Evolutionary conservation across 1,140 invertebrate genomes (phyloP).

Genomic region (Trinorchestia longiramus): DNA sequence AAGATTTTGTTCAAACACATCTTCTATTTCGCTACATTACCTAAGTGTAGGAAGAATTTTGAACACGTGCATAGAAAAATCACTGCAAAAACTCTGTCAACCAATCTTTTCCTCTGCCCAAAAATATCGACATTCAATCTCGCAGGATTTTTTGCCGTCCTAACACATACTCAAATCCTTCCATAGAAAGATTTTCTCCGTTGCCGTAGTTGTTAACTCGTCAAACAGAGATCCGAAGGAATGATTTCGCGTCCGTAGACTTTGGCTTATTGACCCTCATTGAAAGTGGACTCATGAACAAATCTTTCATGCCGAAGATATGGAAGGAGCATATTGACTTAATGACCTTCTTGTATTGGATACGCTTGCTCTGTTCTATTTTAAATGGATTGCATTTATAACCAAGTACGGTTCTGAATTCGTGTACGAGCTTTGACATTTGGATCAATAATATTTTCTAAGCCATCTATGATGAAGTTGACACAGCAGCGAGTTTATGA

Average conservation of each 20-base stretch:
- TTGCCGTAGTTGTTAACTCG: neutral
- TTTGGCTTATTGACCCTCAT: slow-evolving; percentile 37
- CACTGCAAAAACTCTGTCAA: neutral
- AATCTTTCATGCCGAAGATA: slow-evolving; percentile 49
- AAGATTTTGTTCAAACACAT: neutral
- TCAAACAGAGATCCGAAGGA: slow-evolving; percentile 14
- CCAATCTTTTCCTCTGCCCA: neutral
- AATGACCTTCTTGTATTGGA: slow-evolving; percentile 8
- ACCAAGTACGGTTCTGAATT: neutral
- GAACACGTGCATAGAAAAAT: neutral
- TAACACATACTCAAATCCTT: neutral
- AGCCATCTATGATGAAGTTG: neutral
- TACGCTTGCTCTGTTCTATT: slow-evolving; percentile 15
- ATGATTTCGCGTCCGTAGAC: slow-evolving; percentile 34
- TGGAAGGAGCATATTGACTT: slow-evolving; percentile 49
- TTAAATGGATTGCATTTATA: neutral
- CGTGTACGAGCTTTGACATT: too few relatives aligned
- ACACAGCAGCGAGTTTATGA: too few relatives aligned
- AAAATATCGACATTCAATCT: neutral
- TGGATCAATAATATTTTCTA: too few relatives aligned
- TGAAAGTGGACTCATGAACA: slow-evolving; percentile 1
- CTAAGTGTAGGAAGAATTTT: neutral
- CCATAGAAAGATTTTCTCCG: neutral
- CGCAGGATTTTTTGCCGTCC: neutral
- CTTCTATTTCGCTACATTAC: neutral